phyloP scores from a whole-genome alignment of 2,113 vertebrate species.

The Myanophis thanlyinensis region DNA sequence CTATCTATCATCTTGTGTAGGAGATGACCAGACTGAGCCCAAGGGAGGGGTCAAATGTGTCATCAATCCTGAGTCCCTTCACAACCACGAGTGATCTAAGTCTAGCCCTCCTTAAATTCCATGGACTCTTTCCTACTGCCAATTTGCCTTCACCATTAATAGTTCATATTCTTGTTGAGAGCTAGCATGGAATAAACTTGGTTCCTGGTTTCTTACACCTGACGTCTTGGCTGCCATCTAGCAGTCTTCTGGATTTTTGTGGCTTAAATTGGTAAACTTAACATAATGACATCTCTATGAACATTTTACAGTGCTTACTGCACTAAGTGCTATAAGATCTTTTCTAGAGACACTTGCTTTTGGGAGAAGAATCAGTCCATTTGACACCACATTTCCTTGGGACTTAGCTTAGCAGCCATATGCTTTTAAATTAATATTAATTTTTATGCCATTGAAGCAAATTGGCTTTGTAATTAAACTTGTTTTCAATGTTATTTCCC shows the following conservation, averaged over 20 bases:
- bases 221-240: not conserved
- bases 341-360: slow-evolving; percentile 23
- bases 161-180: not conserved
- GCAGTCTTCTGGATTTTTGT: not conserved
- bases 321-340: slow-evolving; percentile 35
- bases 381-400: slow-evolving; percentile 16
- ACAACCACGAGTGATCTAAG: not conserved
- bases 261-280: not conserved
- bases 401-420: slow-evolving; percentile 32
- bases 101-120: not conserved
- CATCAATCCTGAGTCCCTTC: not conserved
- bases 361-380: slow-evolving; percentile 23
- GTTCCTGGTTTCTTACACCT: not conserved
- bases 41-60: not conserved
- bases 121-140: not conserved
- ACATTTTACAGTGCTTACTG: slow-evolving; percentile 45
- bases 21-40: too few relatives aligned
- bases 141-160: not conserved
- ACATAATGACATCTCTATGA: slow-evolving; percentile 24
- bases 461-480: slow-evolving; percentile 58
- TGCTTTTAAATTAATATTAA: slow-evolving; percentile 58
- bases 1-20: not conserved
- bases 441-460: slow-evolving; percentile 48
- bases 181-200: not conserved
- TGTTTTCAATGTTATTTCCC: slow-evolving; percentile 38